Evolutionary conservation across 2,113 vertebrate genomes (phyloP).

Genomic region (Anser brachyrhynchus): DNA sequence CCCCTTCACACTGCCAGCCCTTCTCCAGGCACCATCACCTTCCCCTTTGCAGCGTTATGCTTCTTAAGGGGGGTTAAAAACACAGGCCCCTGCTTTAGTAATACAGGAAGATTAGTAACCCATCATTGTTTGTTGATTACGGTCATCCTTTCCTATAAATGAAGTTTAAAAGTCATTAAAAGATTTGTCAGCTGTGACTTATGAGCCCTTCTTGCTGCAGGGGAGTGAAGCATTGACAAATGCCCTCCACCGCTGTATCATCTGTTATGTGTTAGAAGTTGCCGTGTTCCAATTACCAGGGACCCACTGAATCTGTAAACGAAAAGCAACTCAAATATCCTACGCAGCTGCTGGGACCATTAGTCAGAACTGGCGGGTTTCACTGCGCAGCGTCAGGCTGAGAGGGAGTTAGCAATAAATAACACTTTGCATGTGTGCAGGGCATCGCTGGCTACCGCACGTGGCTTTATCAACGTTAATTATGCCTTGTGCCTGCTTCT

Average conservation of each 20-base stretch:
- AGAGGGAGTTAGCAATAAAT: background rate
- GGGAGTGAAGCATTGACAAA: conserved; percentile 74
- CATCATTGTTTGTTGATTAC: conserved; percentile 72
- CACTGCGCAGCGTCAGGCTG: background rate
- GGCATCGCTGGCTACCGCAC: background rate
- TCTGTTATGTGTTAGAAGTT: conserved; percentile 67
- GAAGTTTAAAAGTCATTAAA: conserved; percentile 80
- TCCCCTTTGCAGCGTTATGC: background rate
- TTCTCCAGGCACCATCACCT: background rate
- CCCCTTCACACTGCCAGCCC: background rate
- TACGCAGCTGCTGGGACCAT: conserved; percentile 25
- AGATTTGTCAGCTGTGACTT: conserved; percentile 80
- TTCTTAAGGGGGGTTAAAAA: background rate
- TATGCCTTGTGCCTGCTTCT: background rate
- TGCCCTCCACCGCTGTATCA: conserved; percentile 35
- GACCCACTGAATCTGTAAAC: background rate
- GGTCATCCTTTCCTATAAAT: conserved; percentile 78
- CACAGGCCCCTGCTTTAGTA: background rate
- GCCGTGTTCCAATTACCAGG: conserved; percentile 70
- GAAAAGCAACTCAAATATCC: conserved; percentile 42
- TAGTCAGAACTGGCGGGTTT: conserved; percentile 50
- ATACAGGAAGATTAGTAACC: conserved; percentile 64
- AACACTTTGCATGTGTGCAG: background rate
- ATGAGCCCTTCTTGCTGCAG: conserved; percentile 56
- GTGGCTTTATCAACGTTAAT: fast-evolving